Base-by-base conservation (phyloP, 1,140 invertebrate genomes). In the Acromyrmex echinatior region DNA sequence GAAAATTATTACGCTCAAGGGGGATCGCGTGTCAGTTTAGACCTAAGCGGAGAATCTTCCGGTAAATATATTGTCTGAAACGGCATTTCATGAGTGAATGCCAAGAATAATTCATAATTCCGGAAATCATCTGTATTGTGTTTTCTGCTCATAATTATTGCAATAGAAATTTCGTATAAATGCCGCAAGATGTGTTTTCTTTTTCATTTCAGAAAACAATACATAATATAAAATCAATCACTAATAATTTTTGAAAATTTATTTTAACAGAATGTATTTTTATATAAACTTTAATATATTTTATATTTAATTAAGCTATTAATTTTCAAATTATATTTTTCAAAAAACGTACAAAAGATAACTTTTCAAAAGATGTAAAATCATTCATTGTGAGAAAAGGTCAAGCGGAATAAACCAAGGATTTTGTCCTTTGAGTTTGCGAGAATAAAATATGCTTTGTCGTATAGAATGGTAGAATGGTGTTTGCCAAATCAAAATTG, bases 401-500 rank as follows among this genome's bases (percentile, higher is more conserved):
- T 63, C 45, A 62, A n/a, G 18, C 28, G 12, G 16, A 9, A 18
- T 18, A 53, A 82, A 73, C 49, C n/a, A 25, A 74, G 35, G 21
- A 25, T 25, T 25, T 25, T 25, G 63, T 49, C 49, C 56, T 73
- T 35, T 74, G 70, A 58, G 14, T 74, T 58, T 62, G 56, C 56
- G 39, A 76, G 39, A 7, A 39, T 76, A 84, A 73, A 76, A 84
- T 84, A 84, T 84, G 56, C 70, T 76, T 84, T 49, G 70, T 49
- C 80, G 74, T 70, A 53, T 84, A 84, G 63, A 84, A 76, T 82
- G 68, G 68, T 74, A 39, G 49, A 62, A 45, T 45, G 1, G 39
- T 76, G 80, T 31, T 76, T 63, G 56, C 70, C 56, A 84, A 60
- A 76, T 84, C 56, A 74, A 62, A 74, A 45, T 62, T 84, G 58